Percentiles rank a stretch among this genome's conserved stretches.
phyloP scores from a whole-genome alignment of 2,797 vertebrate species.

The Psittacula derbiana region DNA sequence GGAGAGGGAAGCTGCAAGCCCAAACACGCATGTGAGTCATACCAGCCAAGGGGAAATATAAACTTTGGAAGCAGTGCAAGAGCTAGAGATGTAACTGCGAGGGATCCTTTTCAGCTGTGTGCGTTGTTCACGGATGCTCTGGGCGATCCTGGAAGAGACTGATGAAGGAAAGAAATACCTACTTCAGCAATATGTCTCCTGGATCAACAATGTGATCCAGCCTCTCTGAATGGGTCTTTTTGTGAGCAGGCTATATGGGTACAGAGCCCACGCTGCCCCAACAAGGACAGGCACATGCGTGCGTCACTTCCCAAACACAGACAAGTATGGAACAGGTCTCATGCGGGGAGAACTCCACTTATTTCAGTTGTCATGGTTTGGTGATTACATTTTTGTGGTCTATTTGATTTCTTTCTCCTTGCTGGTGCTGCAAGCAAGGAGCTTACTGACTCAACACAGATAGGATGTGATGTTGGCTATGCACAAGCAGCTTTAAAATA shows the following conservation, averaged over 20 bases:
- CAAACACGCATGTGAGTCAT: neutral
- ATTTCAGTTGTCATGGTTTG: neutral
- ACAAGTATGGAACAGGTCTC: neutral
- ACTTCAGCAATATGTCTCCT: neutral
- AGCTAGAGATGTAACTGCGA: fast-evolving
- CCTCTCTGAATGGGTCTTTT: neutral
- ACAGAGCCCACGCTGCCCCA: fast-evolving
- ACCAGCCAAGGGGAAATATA: conserved; percentile 1
- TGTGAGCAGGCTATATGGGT: neutral
- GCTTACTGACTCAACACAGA: neutral
- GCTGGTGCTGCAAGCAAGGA: neutral
- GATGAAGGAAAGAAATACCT: neutral
- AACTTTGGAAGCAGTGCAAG: neutral
- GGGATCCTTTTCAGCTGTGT: neutral
- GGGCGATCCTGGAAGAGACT: neutral
- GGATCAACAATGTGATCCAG: fast-evolving
- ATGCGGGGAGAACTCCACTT: fast-evolving
- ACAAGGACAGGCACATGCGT: fast-evolving
- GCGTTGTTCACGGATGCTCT: fast-evolving
- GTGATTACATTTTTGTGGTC: neutral
- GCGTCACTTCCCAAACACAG: neutral
- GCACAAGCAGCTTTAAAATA: neutral
- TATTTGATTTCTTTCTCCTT: neutral
- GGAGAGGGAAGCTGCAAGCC: conserved; percentile 40
- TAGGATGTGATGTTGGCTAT: neutral